These are phyloP conservation scores for Hephaestus fuliginosus DNA, from an alignment of 2,797 vertebrate genomes.

Conservation along the genomic window DNA sequence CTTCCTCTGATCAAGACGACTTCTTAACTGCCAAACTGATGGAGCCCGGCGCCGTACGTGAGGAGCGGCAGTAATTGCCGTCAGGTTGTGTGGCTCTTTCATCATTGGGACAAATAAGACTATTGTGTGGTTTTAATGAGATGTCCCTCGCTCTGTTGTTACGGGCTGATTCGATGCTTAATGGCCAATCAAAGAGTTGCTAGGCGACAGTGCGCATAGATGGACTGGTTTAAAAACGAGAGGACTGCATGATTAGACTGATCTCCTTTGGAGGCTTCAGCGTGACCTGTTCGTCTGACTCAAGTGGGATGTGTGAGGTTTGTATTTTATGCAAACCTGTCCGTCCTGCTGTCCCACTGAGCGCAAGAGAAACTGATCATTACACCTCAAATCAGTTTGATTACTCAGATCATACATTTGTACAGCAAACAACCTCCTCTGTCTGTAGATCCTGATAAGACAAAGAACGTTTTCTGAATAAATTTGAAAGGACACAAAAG, in stretches of 20 bases:
- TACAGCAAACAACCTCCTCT: neutral
- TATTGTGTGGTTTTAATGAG: constrained; percentile 46
- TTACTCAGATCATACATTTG: neutral
- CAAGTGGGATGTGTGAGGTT: neutral
- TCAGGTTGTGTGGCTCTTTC: neutral
- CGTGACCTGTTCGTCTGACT: neutral
- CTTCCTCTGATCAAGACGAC: constrained; percentile 5
- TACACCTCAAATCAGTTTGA: neutral
- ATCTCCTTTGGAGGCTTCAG: constrained; percentile 27
- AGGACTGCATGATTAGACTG: constrained; percentile 9
- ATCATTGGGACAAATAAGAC: constrained; percentile 23
- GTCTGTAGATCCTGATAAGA: neutral
- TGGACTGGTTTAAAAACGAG: constrained; percentile 16
- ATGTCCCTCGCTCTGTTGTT: constrained; percentile 6
- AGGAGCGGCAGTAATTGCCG: neutral
- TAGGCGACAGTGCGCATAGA: constrained; percentile 21
- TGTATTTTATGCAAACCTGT: neutral
- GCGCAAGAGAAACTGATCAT: neutral
- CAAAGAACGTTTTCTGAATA: no score
- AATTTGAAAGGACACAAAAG: no score
- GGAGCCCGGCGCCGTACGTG: neutral
- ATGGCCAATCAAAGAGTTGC: constrained; percentile 44
- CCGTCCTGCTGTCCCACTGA: neutral
- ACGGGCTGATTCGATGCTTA: neutral
- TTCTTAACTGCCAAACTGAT: neutral